A percentile compares a stretch with the other conserved stretches of the same genome.
Evolutionary conservation across 2,797 vertebrate species (phyloP).

Genomic region (Anomalospiza imberbis): DNA sequence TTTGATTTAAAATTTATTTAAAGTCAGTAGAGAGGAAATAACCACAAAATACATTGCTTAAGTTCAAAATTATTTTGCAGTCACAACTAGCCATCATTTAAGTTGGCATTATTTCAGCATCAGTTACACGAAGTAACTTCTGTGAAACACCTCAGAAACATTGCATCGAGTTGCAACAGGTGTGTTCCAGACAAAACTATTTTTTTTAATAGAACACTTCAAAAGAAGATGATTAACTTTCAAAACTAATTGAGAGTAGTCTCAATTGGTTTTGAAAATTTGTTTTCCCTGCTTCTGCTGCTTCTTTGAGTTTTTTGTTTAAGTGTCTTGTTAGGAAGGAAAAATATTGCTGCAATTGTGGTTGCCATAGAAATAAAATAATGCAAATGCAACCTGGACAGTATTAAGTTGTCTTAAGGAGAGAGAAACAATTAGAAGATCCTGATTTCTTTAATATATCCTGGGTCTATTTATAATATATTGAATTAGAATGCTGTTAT

Average conservation of each 20-base stretch:
- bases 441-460: not conserved
- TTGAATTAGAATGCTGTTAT: not conserved
- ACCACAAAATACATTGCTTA: not conserved
- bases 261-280: not conserved
- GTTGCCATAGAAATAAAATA: not conserved
- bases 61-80: not conserved
- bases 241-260: not conserved
- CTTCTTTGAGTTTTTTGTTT: not conserved
- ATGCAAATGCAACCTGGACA: not conserved
- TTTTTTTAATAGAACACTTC: not conserved
- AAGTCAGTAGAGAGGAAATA: not conserved
- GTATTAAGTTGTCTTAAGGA: not conserved
- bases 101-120: not conserved
- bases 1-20: not conserved
- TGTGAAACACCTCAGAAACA: not conserved
- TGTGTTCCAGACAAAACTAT: not conserved
- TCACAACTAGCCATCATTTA: not conserved
- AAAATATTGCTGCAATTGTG: not conserved
- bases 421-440: not conserved
- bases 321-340: not conserved
- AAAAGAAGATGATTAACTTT: not conserved
- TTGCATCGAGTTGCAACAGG: not conserved
- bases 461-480: not conserved
- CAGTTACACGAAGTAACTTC: not conserved
- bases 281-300: not conserved